Conservation (phyloP, 2,888 invertebrate species). For the Eurois occulta region DNA sequence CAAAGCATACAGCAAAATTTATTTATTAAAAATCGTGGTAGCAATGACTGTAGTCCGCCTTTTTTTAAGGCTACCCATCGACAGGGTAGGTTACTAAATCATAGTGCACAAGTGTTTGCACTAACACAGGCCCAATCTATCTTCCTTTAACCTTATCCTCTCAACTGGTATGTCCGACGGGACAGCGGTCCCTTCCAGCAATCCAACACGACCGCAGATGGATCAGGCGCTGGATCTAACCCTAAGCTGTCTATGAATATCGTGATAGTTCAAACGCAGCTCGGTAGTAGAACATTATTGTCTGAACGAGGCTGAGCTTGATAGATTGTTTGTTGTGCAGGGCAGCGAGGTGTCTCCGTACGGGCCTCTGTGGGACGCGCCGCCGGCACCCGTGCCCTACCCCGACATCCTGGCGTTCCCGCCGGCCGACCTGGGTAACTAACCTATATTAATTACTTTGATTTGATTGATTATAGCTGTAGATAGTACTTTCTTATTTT, state of each 20-base stretch:
- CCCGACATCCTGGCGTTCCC: constrained; percentile 94
- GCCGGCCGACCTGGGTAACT: constrained; percentile 90
- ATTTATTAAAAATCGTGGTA: background rate
- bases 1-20: background rate
- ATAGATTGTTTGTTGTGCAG: constrained; percentile 66
- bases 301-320: background rate
- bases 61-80: background rate
- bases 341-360: constrained; percentile 90
- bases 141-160: background rate
- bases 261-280: background rate
- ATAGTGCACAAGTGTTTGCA: background rate
- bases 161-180: background rate
- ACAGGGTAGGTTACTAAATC: background rate
- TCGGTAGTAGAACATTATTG: background rate
- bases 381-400: constrained; percentile 92
- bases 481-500: background rate
- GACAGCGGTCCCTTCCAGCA: background rate
- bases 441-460: background rate
- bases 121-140: background rate
- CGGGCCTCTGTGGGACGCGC: constrained; percentile 92
- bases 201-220: background rate
- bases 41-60: background rate
- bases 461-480: background rate
- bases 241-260: background rate
- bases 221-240: background rate